Evolutionary conservation across 1,140 invertebrate species (phyloP), one percentile per base, ranked within the genome.

Genomic region (Tetragnatha versicolor): DNA sequence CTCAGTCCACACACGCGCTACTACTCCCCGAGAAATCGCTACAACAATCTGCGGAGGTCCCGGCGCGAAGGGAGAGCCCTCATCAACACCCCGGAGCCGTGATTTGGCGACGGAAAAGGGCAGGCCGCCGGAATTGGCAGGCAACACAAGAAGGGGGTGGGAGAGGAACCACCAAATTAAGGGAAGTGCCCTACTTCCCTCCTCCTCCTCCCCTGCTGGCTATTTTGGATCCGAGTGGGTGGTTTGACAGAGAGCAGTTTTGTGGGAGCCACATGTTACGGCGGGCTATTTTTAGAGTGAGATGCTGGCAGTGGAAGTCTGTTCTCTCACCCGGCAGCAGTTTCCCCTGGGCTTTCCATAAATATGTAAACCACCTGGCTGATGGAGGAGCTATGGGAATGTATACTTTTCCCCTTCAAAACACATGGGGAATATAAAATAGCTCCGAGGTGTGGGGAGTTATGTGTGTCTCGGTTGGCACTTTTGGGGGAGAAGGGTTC

Each of bases 311-410:
- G 31, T 29, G 42, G 58, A 17, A 49, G 47, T 25, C 10, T 25
- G 25, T 39, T 65, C 35, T 27, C 35, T 27, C 12, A 14, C 22
- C 10, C 14, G 27, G 20, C 35, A 65, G 29, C 60, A 60, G 60
- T n/a, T n/a, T n/a, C 47, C 20, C 31, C 61, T 31, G 37, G 20
- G 55, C 31, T 77, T 77, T 77, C 73, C 73, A 53, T 77, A 77
- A 77, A 77, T 77, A 77, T 66, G 73, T 77, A 77, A 77, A 77
- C 73, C 73, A 65, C 73, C 66, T 77, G 58, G 49, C 47, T 53
- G 61, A 20, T 0, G 20, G 39, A 55, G 29, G 17, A 31, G 35
- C 4, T n/a, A n/a, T n/a, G n/a, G n/a, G n/a, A n/a, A n/a, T n/a
- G n/a, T n/a, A n/a, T n/a, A n/a, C n/a, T n/a, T n/a, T n/a, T n/a